Base-by-base conservation (phyloP, 37 sponge, comb jelly and placozoan genomes). In the Bolinopsis microptera region DNA sequence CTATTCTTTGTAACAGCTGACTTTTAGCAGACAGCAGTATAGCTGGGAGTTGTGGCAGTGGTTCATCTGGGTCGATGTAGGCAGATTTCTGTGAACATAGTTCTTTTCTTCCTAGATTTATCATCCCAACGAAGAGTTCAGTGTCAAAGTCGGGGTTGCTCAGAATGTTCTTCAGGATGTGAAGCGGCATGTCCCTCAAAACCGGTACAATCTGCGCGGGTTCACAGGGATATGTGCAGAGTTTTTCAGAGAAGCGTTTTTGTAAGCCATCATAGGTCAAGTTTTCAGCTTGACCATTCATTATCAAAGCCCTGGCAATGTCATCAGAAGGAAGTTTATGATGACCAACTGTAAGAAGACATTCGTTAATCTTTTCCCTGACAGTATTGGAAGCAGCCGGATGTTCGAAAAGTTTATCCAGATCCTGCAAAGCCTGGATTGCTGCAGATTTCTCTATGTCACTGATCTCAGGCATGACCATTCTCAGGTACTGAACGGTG, bases 41-140 rank as follows among this genome's bases (percentile, higher is more conserved):
- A 41, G 36, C 41, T 18, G 90, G 90, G 0, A 86, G 48, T 39
- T 86, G 90, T 16, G 90, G 90, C 13, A 86, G 61, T 28, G 90
- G 90, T 2, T 86, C 90, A 86, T 86, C 90, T 2, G 90, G 90
- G 28, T 39, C 41, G n/a, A 86, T 86, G 35, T 86, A 86, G n/a
- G 90, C 90, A 24, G 90, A 86, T 23, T 86, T 86, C 48, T 86
- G 90, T 24, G 90, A 35, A 86, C 90, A 86, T 2, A 86, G 36
- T 48, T 86, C 90, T 27, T 40, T 86, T 27, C 61, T 86, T 40
- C 90, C 90, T 30, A 86, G 61, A 1, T 38, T 41, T 26, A 86
- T 41, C 90, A 86, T 86, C 21, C 61, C 90, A 26, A 86, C 24
- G 61, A 86, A 86, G 1, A 86, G 48, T 9, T 35, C 32, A 24